These are phyloP conservation scores for Caenorhabditis sinica DNA, from an alignment of 2,888 invertebrate genomes.

Conservation along the genomic window DNA sequence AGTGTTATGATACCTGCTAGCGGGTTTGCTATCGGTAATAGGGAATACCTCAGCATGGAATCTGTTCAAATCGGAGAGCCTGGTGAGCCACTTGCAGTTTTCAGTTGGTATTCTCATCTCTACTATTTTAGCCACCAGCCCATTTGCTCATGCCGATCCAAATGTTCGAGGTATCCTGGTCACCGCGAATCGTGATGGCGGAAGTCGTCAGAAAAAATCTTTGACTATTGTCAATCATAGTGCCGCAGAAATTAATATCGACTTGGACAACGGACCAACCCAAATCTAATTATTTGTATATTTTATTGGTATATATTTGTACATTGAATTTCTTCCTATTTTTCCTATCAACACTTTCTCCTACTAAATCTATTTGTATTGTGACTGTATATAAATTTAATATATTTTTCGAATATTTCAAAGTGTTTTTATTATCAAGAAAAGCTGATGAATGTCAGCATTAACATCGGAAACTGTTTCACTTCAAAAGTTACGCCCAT, in stretches of 20 bases:
- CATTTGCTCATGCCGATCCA: slow-evolving; percentile 34
- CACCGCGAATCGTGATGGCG: slow-evolving; percentile 28
- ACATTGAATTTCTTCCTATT: slow-evolving; percentile 1
- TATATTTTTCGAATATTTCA: background rate
- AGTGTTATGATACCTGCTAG: slow-evolving; percentile 56
- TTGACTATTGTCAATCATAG: slow-evolving; percentile 70
- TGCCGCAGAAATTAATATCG: slow-evolving; percentile 17
- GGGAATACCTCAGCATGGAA: slow-evolving; percentile 66
- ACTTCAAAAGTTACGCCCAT: too few species aligned
- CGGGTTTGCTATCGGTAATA: slow-evolving; percentile 55
- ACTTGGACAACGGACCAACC: background rate
- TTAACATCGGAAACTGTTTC: too few species aligned
- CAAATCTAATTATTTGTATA: slow-evolving; percentile 17
- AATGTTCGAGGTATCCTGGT: slow-evolving; percentile 61
- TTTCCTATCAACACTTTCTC: background rate
- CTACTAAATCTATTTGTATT: background rate
- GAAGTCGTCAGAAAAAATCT: slow-evolving; percentile 54
- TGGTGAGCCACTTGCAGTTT: slow-evolving; percentile 27
- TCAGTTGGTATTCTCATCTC: slow-evolving; percentile 12
- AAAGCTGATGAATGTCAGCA: too few species aligned
- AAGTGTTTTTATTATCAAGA: too few species aligned
- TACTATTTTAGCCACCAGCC: slow-evolving; percentile 41
- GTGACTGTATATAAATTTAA: background rate
- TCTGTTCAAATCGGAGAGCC: slow-evolving; percentile 49
- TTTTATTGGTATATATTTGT: slow-evolving; percentile 8